Conservation (phyloP, 1,140 invertebrate genomes). For the Ylistrum balloti region DNA sequence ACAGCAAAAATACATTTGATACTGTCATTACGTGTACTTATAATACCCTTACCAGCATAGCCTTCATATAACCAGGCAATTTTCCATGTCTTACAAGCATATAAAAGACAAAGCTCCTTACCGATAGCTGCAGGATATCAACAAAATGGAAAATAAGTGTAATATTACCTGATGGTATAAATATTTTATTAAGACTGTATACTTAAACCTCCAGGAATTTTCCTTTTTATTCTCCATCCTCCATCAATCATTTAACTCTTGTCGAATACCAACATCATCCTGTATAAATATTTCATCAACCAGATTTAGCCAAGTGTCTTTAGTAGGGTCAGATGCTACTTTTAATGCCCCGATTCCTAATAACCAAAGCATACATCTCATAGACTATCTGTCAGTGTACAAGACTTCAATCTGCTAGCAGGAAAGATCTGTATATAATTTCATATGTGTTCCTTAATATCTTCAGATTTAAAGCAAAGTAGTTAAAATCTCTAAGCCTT, state of each 20-base stretch:
- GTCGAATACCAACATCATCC: background rate
- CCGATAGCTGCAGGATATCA: background rate
- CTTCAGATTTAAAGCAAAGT: background rate
- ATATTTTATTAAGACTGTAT: conserved; percentile 35
- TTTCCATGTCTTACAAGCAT: conserved; percentile 17
- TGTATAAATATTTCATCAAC: background rate
- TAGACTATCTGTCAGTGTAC: background rate
- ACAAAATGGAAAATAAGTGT: conserved; percentile 4
- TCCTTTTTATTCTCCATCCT: background rate
- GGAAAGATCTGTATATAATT: background rate
- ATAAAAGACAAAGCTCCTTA: conserved; percentile 18
- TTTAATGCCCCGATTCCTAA: background rate
- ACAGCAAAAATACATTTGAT: background rate
- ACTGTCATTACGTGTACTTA: background rate
- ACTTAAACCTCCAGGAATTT: conserved; percentile 11
- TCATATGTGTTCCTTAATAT: background rate
- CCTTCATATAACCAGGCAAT: background rate
- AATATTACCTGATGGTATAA: conserved; percentile 14
- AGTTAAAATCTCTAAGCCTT: background rate
- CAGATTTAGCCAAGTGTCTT: conserved; percentile 33
- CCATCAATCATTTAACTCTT: background rate
- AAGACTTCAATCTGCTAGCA: background rate
- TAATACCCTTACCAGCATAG: background rate
- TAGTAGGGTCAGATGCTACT: background rate
- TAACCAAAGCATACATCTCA: background rate